Conservation (phyloP, 2,797 vertebrate species). For the Hipposideros larvatus region DNA sequence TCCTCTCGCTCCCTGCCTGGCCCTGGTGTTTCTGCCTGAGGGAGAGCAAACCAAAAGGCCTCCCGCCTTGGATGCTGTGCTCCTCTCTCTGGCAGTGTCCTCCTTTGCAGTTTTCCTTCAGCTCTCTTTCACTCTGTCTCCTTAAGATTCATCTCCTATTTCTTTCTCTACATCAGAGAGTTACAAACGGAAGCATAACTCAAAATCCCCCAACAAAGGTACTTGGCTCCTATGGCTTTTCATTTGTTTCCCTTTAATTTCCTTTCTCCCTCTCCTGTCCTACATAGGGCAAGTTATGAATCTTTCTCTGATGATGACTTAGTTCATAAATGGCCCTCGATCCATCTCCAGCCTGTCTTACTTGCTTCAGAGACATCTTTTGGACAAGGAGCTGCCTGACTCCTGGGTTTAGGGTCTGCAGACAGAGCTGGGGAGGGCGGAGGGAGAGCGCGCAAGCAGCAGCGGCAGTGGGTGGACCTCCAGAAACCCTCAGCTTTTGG, state of each 20-base stretch:
- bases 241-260: conserved; percentile 79
- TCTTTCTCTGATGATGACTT: conserved; percentile 48
- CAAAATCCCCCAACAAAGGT: conserved; percentile 92
- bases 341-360: conserved; percentile 48
- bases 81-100: conserved; percentile 60
- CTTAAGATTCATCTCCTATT: conserved; percentile 87
- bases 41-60: conserved; percentile 52
- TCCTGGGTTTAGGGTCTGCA: background rate
- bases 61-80: background rate
- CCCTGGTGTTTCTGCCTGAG: conserved; percentile 58
- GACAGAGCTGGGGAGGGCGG: background rate
- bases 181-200: conserved; percentile 96
- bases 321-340: conserved; percentile 6
- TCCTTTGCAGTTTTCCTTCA: conserved; percentile 66
- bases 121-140: conserved; percentile 67
- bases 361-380: conserved; percentile 26
- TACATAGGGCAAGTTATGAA: conserved; percentile 40
- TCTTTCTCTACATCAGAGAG: conserved; percentile 93
- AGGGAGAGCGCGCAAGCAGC: background rate
- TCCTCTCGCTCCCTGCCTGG: background rate
- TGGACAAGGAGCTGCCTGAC: background rate
- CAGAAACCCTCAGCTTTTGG: background rate
- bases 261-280: conserved; percentile 63
- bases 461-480: background rate
- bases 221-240: conserved; percentile 86